Evolutionary conservation across 2,797 vertebrate species (phyloP).

Genomic region (Lithobates sylvaticus): DNA sequence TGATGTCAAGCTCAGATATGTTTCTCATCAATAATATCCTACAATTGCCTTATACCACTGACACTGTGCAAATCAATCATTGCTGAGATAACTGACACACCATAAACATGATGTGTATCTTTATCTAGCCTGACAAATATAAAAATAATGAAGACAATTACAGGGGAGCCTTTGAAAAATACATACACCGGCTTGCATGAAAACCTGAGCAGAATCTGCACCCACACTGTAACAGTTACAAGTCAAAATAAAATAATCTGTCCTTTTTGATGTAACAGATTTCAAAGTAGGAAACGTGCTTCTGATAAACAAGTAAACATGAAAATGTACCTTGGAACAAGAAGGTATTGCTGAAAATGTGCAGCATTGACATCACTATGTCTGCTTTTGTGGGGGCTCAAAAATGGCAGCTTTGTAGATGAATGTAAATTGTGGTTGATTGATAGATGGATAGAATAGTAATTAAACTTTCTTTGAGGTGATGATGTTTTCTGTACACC

Average conservation of each 20-base stretch:
- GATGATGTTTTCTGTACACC: neutral
- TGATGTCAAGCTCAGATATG: constrained; percentile 75
- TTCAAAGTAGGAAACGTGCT: neutral
- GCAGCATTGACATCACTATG: neutral
- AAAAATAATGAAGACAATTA: constrained; percentile 64
- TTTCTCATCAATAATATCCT: constrained; percentile 84
- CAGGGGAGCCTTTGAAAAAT: constrained; percentile 39
- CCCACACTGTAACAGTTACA: constrained; percentile 28
- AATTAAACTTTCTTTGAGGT: neutral
- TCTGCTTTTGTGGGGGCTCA: neutral
- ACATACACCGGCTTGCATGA: neutral
- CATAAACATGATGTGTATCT: constrained; percentile 63
- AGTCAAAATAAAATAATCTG: constrained; percentile 46
- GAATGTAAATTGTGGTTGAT: neutral
- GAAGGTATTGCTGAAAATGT: neutral
- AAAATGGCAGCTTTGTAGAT: neutral
- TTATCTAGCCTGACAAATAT: constrained; percentile 62
- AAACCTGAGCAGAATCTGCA: constrained; percentile 34
- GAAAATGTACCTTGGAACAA: neutral
- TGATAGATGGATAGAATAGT: neutral
- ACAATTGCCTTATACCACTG: constrained; percentile 74
- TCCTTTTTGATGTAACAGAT: constrained; percentile 7
- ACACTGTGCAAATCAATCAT: constrained; percentile 70
- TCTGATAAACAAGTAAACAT: constrained; percentile 8
- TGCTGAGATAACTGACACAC: constrained; percentile 64